Percentiles rank a stretch among this genome's conserved stretches.
Evolutionary conservation across 2,888 invertebrate genomes (phyloP).

Genomic region (Candidula unifasciata): DNA sequence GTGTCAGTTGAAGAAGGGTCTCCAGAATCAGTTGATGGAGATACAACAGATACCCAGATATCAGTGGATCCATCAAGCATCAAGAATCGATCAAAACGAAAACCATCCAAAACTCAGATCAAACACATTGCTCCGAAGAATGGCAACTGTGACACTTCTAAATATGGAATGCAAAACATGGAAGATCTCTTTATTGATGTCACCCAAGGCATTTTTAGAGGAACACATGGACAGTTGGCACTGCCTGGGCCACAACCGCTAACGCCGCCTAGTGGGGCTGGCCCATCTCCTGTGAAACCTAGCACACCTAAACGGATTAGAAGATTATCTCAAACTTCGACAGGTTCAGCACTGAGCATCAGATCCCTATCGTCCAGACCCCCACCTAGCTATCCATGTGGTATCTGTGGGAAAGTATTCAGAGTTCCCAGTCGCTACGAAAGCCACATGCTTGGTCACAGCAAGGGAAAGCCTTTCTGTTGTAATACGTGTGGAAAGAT

Average conservation of each 20-base stretch:
- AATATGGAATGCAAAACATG: constrained; percentile 47
- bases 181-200: constrained; percentile 51
- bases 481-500: constrained; percentile 56
- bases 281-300: not conserved
- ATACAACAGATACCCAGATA: constrained; percentile 45
- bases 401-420: constrained; percentile 55
- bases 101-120: constrained; percentile 56
- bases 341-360: constrained; percentile 7
- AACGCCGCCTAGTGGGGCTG: not conserved
- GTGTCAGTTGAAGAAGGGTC: constrained; percentile 43
- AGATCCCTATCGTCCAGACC: constrained; percentile 38
- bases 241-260: not conserved
- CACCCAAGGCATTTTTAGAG: constrained; percentile 47
- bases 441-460: constrained; percentile 56
- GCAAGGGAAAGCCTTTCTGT: constrained; percentile 56
- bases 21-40: constrained; percentile 50
- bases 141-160: constrained; percentile 46
- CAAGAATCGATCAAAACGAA: constrained; percentile 55
- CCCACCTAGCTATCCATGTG: constrained; percentile 53
- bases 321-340: constrained; percentile 36
- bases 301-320: constrained; percentile 33
- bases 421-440: constrained; percentile 56
- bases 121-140: constrained; percentile 54
- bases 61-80: constrained; percentile 39
- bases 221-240: constrained; percentile 12